Evolutionary conservation across 1,140 invertebrate species (phyloP).

Genomic region (Phthorimaea operculella): DNA sequence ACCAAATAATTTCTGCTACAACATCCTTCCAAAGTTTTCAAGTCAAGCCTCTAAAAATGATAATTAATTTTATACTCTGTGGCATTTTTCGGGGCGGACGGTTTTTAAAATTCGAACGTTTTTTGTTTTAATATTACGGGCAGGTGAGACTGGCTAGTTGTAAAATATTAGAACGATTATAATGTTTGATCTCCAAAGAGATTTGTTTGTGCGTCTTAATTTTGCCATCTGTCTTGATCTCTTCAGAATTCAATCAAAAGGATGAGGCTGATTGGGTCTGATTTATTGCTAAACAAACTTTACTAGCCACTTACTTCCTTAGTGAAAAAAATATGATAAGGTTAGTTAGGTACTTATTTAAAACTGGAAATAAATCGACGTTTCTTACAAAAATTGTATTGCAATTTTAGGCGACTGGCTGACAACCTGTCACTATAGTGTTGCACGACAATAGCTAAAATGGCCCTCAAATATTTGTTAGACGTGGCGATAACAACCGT

Average conservation of each 20-base stretch:
- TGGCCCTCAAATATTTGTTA: no score
- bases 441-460: no score
- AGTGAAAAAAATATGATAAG: not conserved
- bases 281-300: no score
- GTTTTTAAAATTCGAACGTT: constrained; percentile 17
- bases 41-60: constrained; percentile 54
- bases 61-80: constrained; percentile 59
- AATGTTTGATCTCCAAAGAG: constrained; percentile 20
- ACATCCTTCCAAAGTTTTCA: constrained; percentile 42
- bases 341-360: no score
- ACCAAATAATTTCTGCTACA: constrained; percentile 65
- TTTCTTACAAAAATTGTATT: no score
- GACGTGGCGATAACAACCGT: no score
- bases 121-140: constrained; percentile 28
- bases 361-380: not conserved
- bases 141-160: constrained; percentile 48
- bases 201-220: constrained; percentile 4
- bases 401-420: no score
- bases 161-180: constrained; percentile 35
- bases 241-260: no score
- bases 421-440: no score
- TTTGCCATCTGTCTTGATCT: constrained; percentile 2
- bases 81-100: constrained; percentile 48
- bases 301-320: no score
- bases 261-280: no score